These are phyloP conservation scores for Progne subis DNA, from an alignment of 2,113 vertebrate species.

Conservation along the genomic window DNA sequence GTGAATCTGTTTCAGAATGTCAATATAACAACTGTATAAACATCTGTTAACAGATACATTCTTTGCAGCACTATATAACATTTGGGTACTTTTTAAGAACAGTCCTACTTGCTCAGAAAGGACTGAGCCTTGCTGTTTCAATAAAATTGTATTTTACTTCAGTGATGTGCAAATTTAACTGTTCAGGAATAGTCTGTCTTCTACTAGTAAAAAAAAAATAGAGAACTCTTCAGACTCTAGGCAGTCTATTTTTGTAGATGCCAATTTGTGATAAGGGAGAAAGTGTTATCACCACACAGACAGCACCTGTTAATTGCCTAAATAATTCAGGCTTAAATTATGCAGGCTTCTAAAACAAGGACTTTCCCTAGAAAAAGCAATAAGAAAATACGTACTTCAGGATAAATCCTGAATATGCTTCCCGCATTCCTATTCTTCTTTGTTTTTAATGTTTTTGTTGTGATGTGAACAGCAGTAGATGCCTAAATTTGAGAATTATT, in stretches of 20 bases:
- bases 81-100: neutral
- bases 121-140: neutral
- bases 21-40: slow-evolving; percentile 5
- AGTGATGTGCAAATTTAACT: neutral
- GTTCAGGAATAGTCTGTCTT: neutral
- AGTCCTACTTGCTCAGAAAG: neutral
- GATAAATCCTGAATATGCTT: neutral
- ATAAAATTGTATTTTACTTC: neutral
- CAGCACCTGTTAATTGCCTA: slow-evolving; percentile 27
- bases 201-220: neutral
- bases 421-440: neutral
- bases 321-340: slow-evolving; percentile 18
- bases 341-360: neutral
- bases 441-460: neutral
- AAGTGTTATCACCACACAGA: slow-evolving; percentile 1
- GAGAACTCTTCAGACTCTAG: neutral
- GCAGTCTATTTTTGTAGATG: slow-evolving; percentile 12
- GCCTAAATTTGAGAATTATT: neutral
- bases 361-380: neutral
- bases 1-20: neutral
- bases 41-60: neutral
- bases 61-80: neutral
- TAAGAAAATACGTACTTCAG: neutral
- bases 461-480: neutral
- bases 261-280: neutral